phyloP scores from a whole-genome alignment of 1,140 invertebrate species.

The Forficula auricularia region DNA sequence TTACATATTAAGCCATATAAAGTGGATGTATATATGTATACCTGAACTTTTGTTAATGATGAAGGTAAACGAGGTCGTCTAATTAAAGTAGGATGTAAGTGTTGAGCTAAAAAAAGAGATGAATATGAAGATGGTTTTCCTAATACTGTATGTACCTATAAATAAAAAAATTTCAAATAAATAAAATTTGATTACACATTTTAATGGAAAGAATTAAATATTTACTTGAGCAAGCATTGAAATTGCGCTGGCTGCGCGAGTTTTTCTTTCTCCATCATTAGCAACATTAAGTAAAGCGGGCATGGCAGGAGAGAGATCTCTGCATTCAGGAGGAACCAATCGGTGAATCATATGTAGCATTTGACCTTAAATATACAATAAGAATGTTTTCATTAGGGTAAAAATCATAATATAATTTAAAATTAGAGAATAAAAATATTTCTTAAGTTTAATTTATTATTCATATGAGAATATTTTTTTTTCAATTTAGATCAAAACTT shows the following conservation, averaged over 20 bases:
- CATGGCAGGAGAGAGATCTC: constrained; percentile 59
- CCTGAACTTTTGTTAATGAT: constrained; percentile 22
- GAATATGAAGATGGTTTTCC: constrained; percentile 1
- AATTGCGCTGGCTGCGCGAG: too few species aligned
- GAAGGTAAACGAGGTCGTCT: background rate
- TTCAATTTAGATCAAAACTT: too few species aligned
- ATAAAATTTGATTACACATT: background rate
- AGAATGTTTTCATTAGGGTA: background rate
- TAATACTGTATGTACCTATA: too few species aligned
- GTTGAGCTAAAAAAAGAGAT: constrained; percentile 1
- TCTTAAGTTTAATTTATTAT: background rate
- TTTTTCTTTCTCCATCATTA: too few species aligned
- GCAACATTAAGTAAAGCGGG: constrained; percentile 43
- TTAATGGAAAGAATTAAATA: too few species aligned
- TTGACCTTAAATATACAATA: constrained; percentile 35
- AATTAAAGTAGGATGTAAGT: too few species aligned
- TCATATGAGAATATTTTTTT: too few species aligned
- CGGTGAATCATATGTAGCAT: constrained; percentile 69
- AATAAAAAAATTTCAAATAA: background rate
- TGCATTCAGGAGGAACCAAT: constrained; percentile 67
- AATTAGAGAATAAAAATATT: constrained; percentile 5
- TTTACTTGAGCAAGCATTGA: too few species aligned
- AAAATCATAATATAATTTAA: constrained; percentile 1
- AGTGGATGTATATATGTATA: too few species aligned
- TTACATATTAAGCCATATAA: too few species aligned